These are phyloP conservation scores for Vanacampus margaritifer DNA, from an alignment of 2,113 vertebrate species.

Conservation along the genomic window DNA sequence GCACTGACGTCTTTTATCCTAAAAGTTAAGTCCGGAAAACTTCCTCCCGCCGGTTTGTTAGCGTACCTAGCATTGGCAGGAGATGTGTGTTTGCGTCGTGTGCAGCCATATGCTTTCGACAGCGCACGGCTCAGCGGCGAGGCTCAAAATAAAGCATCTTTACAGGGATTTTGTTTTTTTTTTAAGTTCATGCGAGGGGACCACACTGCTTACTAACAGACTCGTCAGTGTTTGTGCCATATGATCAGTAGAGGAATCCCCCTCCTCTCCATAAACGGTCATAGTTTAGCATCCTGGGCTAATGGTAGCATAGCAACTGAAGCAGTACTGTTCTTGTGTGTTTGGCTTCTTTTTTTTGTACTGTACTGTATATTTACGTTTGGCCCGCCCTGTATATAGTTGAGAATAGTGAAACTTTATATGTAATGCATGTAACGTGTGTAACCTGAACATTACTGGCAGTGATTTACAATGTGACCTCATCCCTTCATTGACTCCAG, in stretches of 20 bases:
- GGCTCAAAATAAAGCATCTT: background rate
- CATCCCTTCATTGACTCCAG: background rate
- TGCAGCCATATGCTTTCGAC: background rate
- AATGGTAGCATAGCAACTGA: background rate
- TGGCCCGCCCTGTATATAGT: too few species aligned
- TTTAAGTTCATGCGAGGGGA: background rate
- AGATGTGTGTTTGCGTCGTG: background rate
- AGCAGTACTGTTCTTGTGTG: background rate
- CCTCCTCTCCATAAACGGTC: background rate
- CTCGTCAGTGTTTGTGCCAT: background rate
- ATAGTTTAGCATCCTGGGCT: background rate
- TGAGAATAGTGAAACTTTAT: too few species aligned
- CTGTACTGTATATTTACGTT: too few species aligned
- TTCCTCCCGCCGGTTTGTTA: background rate
- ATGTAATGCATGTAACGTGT: too few species aligned
- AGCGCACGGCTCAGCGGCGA: background rate
- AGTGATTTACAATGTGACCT: background rate
- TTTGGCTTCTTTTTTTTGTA: background rate
- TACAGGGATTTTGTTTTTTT: background rate
- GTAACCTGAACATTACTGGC: background rate
- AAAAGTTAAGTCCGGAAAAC: conserved; percentile 4
- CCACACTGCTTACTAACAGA: background rate
- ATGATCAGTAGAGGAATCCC: background rate
- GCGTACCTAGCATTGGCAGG: background rate
- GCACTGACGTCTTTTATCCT: background rate